Conservation (phyloP, 2,113 vertebrate species). For the Rhinolophus sinicus region DNA sequence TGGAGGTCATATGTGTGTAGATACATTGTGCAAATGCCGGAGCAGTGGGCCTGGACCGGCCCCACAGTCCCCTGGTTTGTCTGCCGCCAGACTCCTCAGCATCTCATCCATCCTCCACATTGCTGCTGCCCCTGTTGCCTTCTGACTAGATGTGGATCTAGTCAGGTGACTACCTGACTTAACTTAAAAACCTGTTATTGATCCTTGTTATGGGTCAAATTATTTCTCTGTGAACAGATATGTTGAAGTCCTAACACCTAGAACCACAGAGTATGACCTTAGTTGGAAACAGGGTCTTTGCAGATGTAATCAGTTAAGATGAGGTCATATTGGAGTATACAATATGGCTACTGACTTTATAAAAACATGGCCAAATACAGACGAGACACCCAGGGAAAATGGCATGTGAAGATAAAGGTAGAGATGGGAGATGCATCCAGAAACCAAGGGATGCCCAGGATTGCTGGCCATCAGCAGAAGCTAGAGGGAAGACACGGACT, state of each 20-base stretch:
- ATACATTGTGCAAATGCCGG: neutral
- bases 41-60: no score
- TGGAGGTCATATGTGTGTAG: no score
- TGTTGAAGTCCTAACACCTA: neutral
- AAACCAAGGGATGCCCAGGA: neutral
- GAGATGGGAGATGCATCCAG: neutral
- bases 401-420: neutral
- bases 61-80: rapidly evolving
- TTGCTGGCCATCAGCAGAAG: neutral
- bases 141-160: neutral
- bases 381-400: neutral
- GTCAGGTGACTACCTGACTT: neutral
- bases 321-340: neutral
- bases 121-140: neutral
- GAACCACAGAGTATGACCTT: neutral
- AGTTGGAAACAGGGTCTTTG: neutral
- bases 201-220: neutral
- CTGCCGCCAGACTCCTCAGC: neutral
- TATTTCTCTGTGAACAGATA: neutral
- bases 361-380: neutral
- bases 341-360: neutral
- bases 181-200: neutral
- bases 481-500: neutral
- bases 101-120: neutral
- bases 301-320: neutral